Base-by-base conservation (phyloP, 2,113 vertebrate species). In the Picathartes gymnocephalus region DNA sequence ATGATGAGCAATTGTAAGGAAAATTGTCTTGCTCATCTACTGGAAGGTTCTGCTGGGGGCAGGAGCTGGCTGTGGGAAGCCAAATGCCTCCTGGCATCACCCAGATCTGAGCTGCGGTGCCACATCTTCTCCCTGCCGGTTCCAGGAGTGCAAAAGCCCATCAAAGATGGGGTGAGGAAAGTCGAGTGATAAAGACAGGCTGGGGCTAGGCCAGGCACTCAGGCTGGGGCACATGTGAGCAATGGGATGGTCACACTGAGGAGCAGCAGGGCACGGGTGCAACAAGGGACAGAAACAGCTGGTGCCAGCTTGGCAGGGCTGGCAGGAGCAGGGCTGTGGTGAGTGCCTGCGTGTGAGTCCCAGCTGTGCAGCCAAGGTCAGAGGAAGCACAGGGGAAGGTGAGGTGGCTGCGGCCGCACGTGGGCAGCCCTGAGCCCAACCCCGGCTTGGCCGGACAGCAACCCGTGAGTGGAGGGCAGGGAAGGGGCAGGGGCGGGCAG, bases 11-110 rank as follows among this genome's bases (percentile, higher is more conserved):
- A 88, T 73, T 61, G 64, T 50, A 79, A 94, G 87, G 93, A 90
- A 96, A 91, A 96, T 87, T 33, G 48, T 51, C 91, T 82, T 70
- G 73, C 93, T 95, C 61, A 92, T 94, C 85, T 92, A 22, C 88
- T 95, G 88, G 96, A 97, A 93, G 58, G 90, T 94, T 96, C 94
- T 92, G 82, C 71, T 2, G 5, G 66, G 85, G 74, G 90, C 92
- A 92, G 74, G 78, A 77, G 54, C 62, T 65, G 81, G 70, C 70
- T 69, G 20, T 0, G 6, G 66, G 78, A 69, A 92, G 54, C 50
- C 66, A 30, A 80, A 69, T 35, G 48, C 68, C 48, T 93, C 83
- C 80, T 33, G 4, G 62, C 80, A 45, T 86, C 31, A 13, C 17
- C 48, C 54, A 10, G 93, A 81, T 60, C 37, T 14, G 60, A 7